These are phyloP conservation scores for Lithophane ornitopus DNA, from an alignment of 2,888 invertebrate species.

Conservation along the genomic window DNA sequence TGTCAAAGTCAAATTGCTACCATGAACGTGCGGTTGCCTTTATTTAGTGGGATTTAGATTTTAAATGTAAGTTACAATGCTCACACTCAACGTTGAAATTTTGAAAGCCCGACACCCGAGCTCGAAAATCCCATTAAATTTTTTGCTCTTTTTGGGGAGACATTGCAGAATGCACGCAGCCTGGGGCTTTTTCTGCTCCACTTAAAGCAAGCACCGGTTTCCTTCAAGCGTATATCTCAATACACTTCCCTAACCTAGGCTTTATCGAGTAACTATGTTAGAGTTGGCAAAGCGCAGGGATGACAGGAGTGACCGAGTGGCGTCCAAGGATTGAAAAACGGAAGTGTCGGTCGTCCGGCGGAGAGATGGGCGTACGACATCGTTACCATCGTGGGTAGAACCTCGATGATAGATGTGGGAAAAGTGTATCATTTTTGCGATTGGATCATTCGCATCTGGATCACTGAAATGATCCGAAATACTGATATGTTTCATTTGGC, in stretches of 20 bases:
- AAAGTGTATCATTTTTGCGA: no score
- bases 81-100: background rate
- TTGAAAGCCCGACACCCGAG: conserved; percentile 25
- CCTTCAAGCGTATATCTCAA: background rate
- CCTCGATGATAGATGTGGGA: no score
- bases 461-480: no score
- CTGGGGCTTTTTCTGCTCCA: conserved; percentile 33
- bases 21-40: no score
- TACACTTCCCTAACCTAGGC: background rate
- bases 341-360: background rate
- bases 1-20: background rate
- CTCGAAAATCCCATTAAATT: conserved; percentile 35
- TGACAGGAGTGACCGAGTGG: background rate
- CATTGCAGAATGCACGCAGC: conserved; percentile 36
- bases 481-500: no score
- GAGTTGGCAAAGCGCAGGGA: background rate
- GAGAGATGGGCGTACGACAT: background rate
- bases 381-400: background rate
- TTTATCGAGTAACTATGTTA: background rate
- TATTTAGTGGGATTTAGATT: background rate
- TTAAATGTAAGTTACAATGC: conserved; percentile 3
- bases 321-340: no score
- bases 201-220: conserved; percentile 20
- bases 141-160: conserved; percentile 29
- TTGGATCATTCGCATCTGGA: no score